Evolutionary conservation across 2,888 invertebrate species (phyloP), one percentile per base, ranked within the genome.

Genomic region (Cephalotes varians): DNA sequence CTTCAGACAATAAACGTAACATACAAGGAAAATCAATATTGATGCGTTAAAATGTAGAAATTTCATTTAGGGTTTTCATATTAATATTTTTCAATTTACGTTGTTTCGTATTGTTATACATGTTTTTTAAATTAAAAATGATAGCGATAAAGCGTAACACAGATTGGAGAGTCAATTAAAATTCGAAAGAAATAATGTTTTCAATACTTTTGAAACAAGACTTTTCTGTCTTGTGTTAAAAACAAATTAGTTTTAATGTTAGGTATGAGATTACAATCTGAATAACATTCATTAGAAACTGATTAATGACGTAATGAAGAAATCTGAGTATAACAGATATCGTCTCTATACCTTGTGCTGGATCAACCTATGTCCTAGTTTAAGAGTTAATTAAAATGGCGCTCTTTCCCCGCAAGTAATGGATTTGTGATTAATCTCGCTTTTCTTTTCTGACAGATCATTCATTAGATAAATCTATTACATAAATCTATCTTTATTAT

Each of bases 401-500:
- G 34, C 56, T 47, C 56, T 67, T 77, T 77, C 34, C 25, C 56
- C 18, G 31, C 62, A 34, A 47, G 44, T 77, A 77, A 77, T 67
- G 67, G 67, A 77, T 77, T 67, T 56, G 31, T 31, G 77, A 77
- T 56, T 77, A 67, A 77, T 56, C 44, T 56, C 18, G 51, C 56
- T 25, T 58, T 67, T 56, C 77, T 67, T 56, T 67, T 31, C 56
- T 44, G 67, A 67, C 77, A 34, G 31, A 69, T 77, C 69, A 77
- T 56, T 44, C 56, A 49, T 77, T 77, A 60, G 31, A 31, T n/a
- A n/a, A n/a, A n/a, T n/a, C n/a, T n/a, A n/a, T 77, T 67, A 67
- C 31, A 77, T 34, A 56, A 56, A 69, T 77, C 69, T n/a, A 58
- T 77, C 77, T 56, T 67, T 56, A 67, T 77, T 77, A 77, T 77